Evolutionary conservation across 2,797 vertebrate species (phyloP).

Genomic region (Danio kyathit): DNA sequence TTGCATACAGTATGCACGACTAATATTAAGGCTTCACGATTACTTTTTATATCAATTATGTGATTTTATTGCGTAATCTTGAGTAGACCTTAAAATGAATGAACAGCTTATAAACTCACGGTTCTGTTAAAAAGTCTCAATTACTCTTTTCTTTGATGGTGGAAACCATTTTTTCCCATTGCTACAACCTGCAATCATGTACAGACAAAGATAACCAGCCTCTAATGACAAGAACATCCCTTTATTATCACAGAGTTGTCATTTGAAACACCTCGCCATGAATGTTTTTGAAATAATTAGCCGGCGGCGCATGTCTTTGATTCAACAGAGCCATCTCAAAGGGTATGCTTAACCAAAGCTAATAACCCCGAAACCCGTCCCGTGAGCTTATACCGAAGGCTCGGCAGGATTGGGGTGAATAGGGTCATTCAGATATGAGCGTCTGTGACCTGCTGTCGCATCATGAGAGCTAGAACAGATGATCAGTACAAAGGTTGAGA

Average conservation of each 20-base stretch:
- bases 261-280: slow-evolving; percentile 1
- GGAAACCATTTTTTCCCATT: too few species aligned
- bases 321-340: slow-evolving; percentile 15
- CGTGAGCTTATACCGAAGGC: not conserved
- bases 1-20: too few species aligned
- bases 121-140: too few species aligned
- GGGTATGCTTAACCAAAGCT: slow-evolving; percentile 10
- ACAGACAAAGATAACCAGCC: slow-evolving; percentile 21
- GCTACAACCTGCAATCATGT: not conserved
- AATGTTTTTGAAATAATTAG: slow-evolving; percentile 38
- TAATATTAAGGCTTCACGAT: too few species aligned
- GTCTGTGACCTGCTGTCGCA: slow-evolving; percentile 21
- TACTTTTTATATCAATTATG: too few species aligned
- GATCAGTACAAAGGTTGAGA: slow-evolving; percentile 38
- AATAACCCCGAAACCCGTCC: slow-evolving; percentile 28
- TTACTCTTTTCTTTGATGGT: too few species aligned
- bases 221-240: slow-evolving; percentile 35
- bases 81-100: too few species aligned
- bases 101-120: too few species aligned
- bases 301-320: slow-evolving; percentile 14
- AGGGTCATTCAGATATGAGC: slow-evolving; percentile 14
- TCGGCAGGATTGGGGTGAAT: slow-evolving; percentile 26
- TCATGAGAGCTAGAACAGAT: slow-evolving; percentile 31
- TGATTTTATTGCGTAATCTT: too few species aligned
- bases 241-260: slow-evolving; percentile 42